phyloP scores from a whole-genome alignment of 2,797 vertebrate species.

The Bradypodion pumilum region DNA sequence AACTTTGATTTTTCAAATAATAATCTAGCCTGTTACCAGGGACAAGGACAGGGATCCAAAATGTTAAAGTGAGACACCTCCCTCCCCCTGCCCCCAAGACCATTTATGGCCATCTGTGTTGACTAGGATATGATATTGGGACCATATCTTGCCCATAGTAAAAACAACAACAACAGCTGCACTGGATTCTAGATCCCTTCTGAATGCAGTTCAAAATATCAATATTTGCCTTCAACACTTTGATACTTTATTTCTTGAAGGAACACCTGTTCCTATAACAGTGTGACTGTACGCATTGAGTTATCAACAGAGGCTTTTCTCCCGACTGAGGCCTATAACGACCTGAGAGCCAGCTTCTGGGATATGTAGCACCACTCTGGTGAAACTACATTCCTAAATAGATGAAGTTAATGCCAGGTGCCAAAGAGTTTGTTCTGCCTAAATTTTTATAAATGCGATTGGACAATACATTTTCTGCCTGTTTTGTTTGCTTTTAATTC shows the following conservation, averaged over 20 bases:
- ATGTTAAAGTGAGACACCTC: too few species aligned
- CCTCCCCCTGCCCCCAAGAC: too few species aligned
- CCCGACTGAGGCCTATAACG: not conserved
- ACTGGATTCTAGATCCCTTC: not conserved
- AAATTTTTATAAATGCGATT: not conserved
- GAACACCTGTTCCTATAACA: not conserved
- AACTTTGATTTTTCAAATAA: too few species aligned
- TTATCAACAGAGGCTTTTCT: not conserved
- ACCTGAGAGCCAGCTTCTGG: not conserved
- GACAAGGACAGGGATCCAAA: too few species aligned
- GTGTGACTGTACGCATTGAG: not conserved
- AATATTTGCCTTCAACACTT: not conserved
- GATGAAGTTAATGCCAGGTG: not conserved
- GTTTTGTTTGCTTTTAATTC: rapidly evolving
- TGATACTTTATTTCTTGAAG: not conserved
- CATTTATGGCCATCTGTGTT: too few species aligned
- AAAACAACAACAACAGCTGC: too few species aligned
- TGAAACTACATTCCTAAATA: not conserved
- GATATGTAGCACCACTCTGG: too few species aligned
- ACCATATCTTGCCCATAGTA: not conserved
- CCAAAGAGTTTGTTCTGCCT: not conserved
- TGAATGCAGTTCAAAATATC: not conserved
- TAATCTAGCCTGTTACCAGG: too few species aligned
- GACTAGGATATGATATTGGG: not conserved
- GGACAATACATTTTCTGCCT: not conserved